These are phyloP conservation scores for Australoheros scitulus DNA, from an alignment of 2,113 vertebrate genomes.

Conservation along the genomic window DNA sequence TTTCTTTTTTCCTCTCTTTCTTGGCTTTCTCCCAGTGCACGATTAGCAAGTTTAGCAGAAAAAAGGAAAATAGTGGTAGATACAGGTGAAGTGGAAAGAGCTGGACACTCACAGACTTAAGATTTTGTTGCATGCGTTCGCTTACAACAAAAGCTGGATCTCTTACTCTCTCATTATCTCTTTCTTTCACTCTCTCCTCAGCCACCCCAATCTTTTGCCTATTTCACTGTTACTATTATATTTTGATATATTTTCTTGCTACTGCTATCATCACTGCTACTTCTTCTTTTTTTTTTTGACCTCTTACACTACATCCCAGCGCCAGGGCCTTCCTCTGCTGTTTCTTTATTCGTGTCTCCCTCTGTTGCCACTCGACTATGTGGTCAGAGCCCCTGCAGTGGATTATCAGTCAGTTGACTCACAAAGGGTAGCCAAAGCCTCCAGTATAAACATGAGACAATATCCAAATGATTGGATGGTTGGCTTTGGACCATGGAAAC, in stretches of 20 bases:
- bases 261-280: not conserved
- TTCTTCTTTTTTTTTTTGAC: not conserved
- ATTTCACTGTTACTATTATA: not conserved
- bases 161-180: slow-evolving; percentile 19
- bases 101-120: slow-evolving; percentile 10
- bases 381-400: slow-evolving; percentile 57
- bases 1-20: slow-evolving; percentile 4
- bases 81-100: slow-evolving; percentile 39
- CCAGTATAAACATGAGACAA: slow-evolving; percentile 73
- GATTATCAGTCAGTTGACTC: slow-evolving; percentile 76
- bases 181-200: not conserved
- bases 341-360: slow-evolving; percentile 18
- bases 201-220: not conserved
- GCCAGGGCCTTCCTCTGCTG: not conserved
- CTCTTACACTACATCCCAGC: not conserved
- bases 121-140: slow-evolving; percentile 50
- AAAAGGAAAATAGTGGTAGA: slow-evolving; percentile 13
- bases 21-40: slow-evolving; percentile 8
- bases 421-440: slow-evolving; percentile 65
- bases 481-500: slow-evolving; percentile 57
- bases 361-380: slow-evolving; percentile 34
- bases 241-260: not conserved
- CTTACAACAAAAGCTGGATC: slow-evolving; percentile 14
- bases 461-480: slow-evolving; percentile 67
- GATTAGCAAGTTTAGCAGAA: not conserved